Base-by-base conservation (phyloP, 2,888 invertebrate species). In the Pammene aurita region DNA sequence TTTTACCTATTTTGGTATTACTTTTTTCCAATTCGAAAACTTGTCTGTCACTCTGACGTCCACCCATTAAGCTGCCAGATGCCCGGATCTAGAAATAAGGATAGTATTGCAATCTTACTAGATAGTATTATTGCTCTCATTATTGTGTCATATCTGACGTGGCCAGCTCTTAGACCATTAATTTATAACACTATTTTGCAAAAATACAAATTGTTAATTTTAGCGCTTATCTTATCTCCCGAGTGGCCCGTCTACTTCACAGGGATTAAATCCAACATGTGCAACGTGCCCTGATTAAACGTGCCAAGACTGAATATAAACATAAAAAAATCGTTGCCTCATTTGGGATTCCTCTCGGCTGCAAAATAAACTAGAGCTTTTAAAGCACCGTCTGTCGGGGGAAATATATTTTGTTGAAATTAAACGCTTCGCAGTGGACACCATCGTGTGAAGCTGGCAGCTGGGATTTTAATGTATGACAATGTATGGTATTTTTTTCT, bases 271-370 rank as follows among this genome's bases (percentile, higher is more conserved):
- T 73, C 71, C 62, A 70, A 70, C 71, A 57, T 71, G 70, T 71
- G 71, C 67, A 66, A 48, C 50, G 46, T 14, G 56, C 63, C 34
- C 38, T 41, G 56, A 67, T 71, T 71, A 74, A 73, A 72, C 72
- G 56, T 61, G 67, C 55, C 46, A 67, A 56, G 67, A 55, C 68
- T 71, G 66, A 71, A 69, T 67, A 67, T 56, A 55, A 67, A 60
- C 54, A 68, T 64, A 70, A 72, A 73, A n/a, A 74, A 74, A 74
- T 62, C n/a, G 73, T 73, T 73, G 70, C 74, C 78, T 81, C 81
- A 81, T 82, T 82, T 80, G 76, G 76, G 75, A 84, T 83, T 82
- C 80, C 74, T 73, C 72, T 75, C 76, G 76, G 75, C 72, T 74
- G 73, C 75, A 77, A 79, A 82, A 80, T 80, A 80, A 81, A 81